phyloP scores from a whole-genome alignment of 2,113 vertebrate species.

The Empidonax alnorum region DNA sequence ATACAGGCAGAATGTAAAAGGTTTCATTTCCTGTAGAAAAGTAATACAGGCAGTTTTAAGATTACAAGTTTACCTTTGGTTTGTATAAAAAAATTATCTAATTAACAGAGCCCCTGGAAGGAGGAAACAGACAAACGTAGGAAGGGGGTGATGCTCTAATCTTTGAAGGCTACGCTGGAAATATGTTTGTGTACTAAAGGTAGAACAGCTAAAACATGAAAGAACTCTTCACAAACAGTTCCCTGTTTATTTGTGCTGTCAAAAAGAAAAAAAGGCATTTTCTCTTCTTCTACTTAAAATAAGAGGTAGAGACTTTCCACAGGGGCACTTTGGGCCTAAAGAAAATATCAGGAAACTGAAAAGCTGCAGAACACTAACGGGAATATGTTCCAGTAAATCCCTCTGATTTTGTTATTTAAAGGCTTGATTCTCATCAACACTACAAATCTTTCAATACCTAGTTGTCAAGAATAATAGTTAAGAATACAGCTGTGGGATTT shows the following conservation, averaged over 20 bases:
- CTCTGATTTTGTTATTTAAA: conserved; percentile 20
- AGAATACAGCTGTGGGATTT: conserved; percentile 25
- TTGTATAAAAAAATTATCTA: conserved; percentile 24
- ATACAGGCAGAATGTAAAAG: conserved; percentile 16
- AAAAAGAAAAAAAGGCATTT: conserved; percentile 69
- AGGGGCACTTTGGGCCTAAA: conserved; percentile 66
- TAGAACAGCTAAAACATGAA: conserved; percentile 12
- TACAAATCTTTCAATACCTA: conserved; percentile 17
- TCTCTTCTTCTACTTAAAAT: conserved; percentile 66
- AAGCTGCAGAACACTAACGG: conserved; percentile 24
- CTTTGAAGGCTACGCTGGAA: conserved; percentile 31
- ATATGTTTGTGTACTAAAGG: conserved; percentile 36
- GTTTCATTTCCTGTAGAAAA: conserved; percentile 37
- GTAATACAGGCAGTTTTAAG: conserved; percentile 60
- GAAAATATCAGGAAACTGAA: conserved; percentile 49
- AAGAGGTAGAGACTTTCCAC: conserved; percentile 79
- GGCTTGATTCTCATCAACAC: background rate
- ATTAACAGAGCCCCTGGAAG: conserved; percentile 50
- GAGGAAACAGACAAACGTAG: conserved; percentile 58
- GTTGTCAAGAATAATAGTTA: conserved; percentile 12
- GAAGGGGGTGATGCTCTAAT: background rate
- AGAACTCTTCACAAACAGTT: conserved; percentile 42
- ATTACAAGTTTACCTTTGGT: conserved; percentile 77
- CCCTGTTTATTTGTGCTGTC: conserved; percentile 66
- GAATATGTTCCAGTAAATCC: conserved; percentile 7